Evolutionary conservation across 2,888 invertebrate species (phyloP).

Genomic region (Byasa hedistus): DNA sequence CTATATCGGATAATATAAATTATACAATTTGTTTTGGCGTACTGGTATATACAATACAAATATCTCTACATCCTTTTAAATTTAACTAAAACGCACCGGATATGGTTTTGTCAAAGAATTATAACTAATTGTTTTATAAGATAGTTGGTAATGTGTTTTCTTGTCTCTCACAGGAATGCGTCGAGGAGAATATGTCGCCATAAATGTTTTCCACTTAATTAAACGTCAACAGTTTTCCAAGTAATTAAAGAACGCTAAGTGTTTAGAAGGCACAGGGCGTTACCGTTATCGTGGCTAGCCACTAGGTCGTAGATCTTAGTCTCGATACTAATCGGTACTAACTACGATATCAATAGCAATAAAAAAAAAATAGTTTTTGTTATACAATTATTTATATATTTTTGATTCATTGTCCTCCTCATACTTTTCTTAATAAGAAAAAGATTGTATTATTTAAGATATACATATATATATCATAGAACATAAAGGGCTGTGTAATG

Average conservation of each 20-base stretch:
- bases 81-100: neutral
- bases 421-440: too few species aligned
- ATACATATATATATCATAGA: too few species aligned
- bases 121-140: neutral
- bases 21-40: too few species aligned
- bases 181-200: neutral
- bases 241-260: slow-evolving; percentile 19
- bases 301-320: neutral
- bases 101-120: neutral
- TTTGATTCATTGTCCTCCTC: too few species aligned
- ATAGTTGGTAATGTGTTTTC: neutral
- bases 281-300: slow-evolving; percentile 9
- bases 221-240: slow-evolving; percentile 17
- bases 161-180: neutral
- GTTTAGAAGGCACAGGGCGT: neutral
- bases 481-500: too few species aligned
- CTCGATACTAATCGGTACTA: neutral
- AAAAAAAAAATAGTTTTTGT: neutral
- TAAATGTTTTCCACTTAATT: slow-evolving; percentile 11
- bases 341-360: neutral
- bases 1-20: too few species aligned
- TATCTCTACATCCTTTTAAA: too few species aligned
- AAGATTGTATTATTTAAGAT: too few species aligned
- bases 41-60: too few species aligned
- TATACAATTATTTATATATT: neutral